Conservation (phyloP, 2,888 invertebrate species). For the Megaustenia siamemsis region DNA sequence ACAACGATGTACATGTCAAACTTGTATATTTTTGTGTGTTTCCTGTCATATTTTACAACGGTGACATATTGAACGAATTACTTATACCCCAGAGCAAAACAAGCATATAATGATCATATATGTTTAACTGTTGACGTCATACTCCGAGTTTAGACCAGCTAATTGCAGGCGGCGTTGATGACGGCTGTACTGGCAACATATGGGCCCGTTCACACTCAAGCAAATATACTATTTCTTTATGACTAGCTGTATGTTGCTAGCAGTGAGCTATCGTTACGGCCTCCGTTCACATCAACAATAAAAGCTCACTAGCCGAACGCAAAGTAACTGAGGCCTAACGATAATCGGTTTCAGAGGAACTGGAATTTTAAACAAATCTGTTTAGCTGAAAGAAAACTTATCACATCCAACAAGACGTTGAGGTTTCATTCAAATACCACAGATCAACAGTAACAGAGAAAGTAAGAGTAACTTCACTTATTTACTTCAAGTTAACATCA, state of each 20-base stretch:
- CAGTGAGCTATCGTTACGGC: slow-evolving; percentile 4
- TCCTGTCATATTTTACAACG: no score
- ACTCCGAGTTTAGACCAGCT: not conserved
- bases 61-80: no score
- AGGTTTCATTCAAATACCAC: no score
- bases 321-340: not conserved
- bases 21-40: no score
- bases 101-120: not conserved
- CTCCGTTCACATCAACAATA: not conserved
- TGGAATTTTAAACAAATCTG: no score
- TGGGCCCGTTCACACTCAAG: not conserved
- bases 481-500: no score
- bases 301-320: not conserved
- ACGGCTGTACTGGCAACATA: not conserved
- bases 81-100: not conserved
- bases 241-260: not conserved
- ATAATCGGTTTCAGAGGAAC: not conserved
- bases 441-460: no score
- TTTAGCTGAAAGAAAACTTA: no score
- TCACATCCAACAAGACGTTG: no score
- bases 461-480: no score
- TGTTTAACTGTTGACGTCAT: not conserved
- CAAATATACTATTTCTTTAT: not conserved
- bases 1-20: no score
- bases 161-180: not conserved